Conservation (phyloP, 2,888 invertebrate species). For the Sinhomidia bicolor region DNA sequence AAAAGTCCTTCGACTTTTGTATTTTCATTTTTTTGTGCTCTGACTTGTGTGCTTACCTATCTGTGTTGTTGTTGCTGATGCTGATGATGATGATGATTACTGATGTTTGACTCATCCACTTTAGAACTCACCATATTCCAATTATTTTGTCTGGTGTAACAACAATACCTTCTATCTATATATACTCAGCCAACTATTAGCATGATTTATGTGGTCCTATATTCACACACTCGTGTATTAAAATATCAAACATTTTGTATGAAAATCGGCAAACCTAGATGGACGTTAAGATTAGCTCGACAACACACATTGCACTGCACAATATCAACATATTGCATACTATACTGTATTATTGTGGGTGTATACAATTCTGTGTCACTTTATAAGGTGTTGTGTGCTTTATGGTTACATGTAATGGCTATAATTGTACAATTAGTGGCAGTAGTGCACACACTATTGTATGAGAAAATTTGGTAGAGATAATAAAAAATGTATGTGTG, state of each 20-base stretch:
- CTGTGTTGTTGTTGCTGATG: too few species aligned
- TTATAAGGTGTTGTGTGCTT: not conserved
- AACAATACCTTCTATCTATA: not conserved
- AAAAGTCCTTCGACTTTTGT: not conserved
- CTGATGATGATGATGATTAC: not conserved
- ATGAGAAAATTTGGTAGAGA: too few species aligned
- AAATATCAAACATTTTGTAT: not conserved
- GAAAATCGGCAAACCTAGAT: not conserved
- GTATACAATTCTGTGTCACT: too few species aligned
- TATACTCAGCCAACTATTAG: not conserved
- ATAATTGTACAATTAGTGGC: too few species aligned
- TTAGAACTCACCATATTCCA: not conserved
- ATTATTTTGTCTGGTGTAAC: slow-evolving; percentile 13
- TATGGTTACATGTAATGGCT: not conserved
- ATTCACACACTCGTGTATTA: not conserved
- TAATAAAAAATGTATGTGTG: too few species aligned
- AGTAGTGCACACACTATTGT: too few species aligned
- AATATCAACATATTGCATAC: not conserved
- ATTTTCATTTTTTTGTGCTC: not conserved
- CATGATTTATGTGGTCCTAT: slow-evolving; percentile 31
- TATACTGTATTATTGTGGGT: too few species aligned
- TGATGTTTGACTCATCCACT: not conserved
- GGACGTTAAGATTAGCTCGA: not conserved
- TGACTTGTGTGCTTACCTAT: not conserved
- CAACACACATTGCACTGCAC: not conserved